A percentile compares a stretch with the other conserved stretches of the same genome.
Evolutionary conservation across 2,888 invertebrate species (phyloP).

Genomic region (Eledona agricola): DNA sequence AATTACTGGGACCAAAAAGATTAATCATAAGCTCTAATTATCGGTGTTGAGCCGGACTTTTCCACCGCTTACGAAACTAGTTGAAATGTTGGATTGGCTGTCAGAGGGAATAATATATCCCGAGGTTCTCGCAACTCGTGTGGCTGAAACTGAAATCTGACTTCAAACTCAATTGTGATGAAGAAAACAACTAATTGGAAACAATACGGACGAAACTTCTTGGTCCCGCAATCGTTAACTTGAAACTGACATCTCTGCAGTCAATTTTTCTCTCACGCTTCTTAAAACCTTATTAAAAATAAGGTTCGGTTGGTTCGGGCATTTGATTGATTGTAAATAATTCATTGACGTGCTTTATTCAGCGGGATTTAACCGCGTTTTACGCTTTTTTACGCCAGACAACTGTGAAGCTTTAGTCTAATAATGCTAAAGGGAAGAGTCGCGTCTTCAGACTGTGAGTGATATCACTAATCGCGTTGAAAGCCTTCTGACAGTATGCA

Average conservation of each 20-base stretch:
- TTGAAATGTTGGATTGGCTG: constrained; percentile 14
- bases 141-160: constrained; percentile 12
- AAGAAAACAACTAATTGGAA: constrained; percentile 7
- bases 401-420: constrained; percentile 15
- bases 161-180: constrained; percentile 9
- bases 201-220: not conserved
- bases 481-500: constrained; percentile 1
- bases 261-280: constrained; percentile 11
- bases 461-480: constrained; percentile 9
- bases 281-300: constrained; percentile 6
- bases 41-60: constrained; percentile 11
- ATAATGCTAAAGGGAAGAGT: not conserved
- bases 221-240: not conserved
- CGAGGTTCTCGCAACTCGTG: constrained; percentile 10
- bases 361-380: constrained; percentile 3
- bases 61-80: constrained; percentile 4
- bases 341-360: constrained; percentile 9
- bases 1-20: constrained; percentile 4
- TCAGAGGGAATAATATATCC: constrained; percentile 7
- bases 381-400: constrained; percentile 7
- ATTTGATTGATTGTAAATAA: constrained; percentile 18
- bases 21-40: constrained; percentile 11
- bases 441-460: constrained; percentile 2
- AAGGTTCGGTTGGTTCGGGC: not conserved
- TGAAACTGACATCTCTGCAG: constrained; percentile 3